Evolutionary conservation across 2,888 invertebrate genomes (phyloP).

Genomic region (Hydropsyche betteni): DNA sequence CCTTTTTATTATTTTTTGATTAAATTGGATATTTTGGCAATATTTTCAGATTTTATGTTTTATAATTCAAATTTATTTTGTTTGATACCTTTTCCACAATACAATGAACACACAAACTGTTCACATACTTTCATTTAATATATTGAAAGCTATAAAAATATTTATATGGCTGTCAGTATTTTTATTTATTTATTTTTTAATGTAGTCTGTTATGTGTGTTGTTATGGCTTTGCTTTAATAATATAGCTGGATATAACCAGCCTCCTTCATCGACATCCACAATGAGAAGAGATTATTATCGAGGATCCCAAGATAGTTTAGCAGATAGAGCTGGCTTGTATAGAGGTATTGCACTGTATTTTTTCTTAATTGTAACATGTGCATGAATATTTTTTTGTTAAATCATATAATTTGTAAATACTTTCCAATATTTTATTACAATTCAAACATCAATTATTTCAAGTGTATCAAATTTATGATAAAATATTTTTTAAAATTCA

Average conservation of each 20-base stretch:
- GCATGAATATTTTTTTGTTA: constrained; percentile 42
- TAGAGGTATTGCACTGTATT: constrained; percentile 70
- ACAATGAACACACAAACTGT: no score
- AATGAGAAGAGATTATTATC: constrained; percentile 90
- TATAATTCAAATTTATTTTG: no score
- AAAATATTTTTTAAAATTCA: constrained; percentile 54
- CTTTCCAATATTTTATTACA: no score
- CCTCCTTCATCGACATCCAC: constrained; percentile 62
- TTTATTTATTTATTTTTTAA: constrained; percentile 43
- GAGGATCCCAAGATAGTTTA: constrained; percentile 90
- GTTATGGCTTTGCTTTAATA: constrained; percentile 48
- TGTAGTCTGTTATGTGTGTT: constrained; percentile 44
- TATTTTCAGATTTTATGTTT: no score
- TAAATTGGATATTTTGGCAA: no score
- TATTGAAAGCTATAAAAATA: no score
- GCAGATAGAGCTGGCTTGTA: constrained; percentile 77
- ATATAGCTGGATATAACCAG: constrained; percentile 50
- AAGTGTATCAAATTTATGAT: neutral
- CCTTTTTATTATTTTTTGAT: neutral
- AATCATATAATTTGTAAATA: neutral
- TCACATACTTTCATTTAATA: no score
- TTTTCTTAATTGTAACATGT: constrained; percentile 49
- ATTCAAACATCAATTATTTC: no score
- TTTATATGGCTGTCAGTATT: constrained; percentile 35
- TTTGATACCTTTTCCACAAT: no score